phyloP scores from a whole-genome alignment of 2,113 vertebrate species.

The Crotalus viridis region DNA sequence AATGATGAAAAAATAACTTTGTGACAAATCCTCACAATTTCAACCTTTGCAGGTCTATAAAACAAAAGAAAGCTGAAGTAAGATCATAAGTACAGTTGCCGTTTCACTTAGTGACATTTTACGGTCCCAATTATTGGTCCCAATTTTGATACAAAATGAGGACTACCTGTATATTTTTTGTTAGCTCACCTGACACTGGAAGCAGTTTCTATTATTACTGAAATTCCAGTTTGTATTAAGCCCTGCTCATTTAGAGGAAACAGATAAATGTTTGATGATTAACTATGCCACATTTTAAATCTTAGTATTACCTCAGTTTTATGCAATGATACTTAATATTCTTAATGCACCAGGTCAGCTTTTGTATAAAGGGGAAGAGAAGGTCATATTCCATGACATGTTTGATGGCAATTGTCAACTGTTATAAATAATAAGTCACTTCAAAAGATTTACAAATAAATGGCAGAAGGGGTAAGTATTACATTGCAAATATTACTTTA shows the following conservation, averaged over 20 bases:
- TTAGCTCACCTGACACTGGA: too few species aligned
- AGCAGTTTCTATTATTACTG: neutral
- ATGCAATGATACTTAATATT: constrained; percentile 9
- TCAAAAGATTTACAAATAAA: constrained; percentile 29
- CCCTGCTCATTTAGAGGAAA: neutral
- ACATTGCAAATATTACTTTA: constrained; percentile 30
- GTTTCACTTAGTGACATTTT: neutral
- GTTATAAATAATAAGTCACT: neutral
- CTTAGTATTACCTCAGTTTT: constrained; percentile 16
- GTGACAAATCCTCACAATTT: neutral
- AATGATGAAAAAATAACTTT: neutral
- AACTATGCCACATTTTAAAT: constrained; percentile 1
- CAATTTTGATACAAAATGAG: neutral
- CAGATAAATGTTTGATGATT: neutral
- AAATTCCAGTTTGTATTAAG: neutral
- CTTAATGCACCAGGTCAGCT: constrained; percentile 27
- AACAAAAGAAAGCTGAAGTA: neutral
- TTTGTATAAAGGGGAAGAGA: constrained; percentile 43
- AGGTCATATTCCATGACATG: constrained; percentile 33
- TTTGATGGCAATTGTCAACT: constrained; percentile 18
- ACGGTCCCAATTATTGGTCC: neutral
- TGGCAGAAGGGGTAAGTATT: neutral
- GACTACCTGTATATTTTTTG: neutral
- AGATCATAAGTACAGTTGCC: neutral
- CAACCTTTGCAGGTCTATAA: neutral